Base-by-base conservation (phyloP, 1,140 invertebrate species). In the Pomacea maculata region DNA sequence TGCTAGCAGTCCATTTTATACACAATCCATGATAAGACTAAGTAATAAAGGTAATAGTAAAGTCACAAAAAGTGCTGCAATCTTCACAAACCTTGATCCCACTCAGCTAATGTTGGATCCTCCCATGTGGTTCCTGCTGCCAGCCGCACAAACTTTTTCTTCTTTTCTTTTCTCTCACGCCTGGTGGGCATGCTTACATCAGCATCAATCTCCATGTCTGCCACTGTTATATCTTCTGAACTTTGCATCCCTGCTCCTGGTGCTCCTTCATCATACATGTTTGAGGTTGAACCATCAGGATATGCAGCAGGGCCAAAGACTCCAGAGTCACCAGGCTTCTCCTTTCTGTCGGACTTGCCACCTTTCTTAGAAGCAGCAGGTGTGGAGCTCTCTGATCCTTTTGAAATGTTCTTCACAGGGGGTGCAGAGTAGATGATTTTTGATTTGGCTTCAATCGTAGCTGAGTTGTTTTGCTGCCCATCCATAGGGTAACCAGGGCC, bases 71-170 rank as follows among this genome's bases (percentile, higher is more conserved):
- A 45, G n/a, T 45, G 10, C 45, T 17, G 19, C 75, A 19, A 55
- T 29, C 14, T 72, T 54, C 61, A 71, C 77, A 67, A 87, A 95
- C 94, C 94, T 88, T 96, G 95, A 77, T 97, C 95, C 97, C 97
- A 99, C 87, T 99, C 98, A 19, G 94, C 88, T 45, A 99, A 91
- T 0, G 96, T 96, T 65, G 93, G 93, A 93, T 99, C 98, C 91
- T 99, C 97, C 98, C 98, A 99, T 4, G 95, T 94, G 85, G 95
- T 94, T 7, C 97, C 97, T 64, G 97, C 98, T 11, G 97, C 98
- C 85, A 95, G 96, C 71, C 98, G 92, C 63, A 99, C 94, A 65
- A 96, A 93, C 90, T 95, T 94, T 84, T 95, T 96, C 75, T 94
- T 93, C 89, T 95, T 96, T 89, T 93, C 94, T 84, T 93, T 93